Base-by-base conservation (phyloP, 2,888 invertebrate genomes). In the Erpobdella octoculata region DNA sequence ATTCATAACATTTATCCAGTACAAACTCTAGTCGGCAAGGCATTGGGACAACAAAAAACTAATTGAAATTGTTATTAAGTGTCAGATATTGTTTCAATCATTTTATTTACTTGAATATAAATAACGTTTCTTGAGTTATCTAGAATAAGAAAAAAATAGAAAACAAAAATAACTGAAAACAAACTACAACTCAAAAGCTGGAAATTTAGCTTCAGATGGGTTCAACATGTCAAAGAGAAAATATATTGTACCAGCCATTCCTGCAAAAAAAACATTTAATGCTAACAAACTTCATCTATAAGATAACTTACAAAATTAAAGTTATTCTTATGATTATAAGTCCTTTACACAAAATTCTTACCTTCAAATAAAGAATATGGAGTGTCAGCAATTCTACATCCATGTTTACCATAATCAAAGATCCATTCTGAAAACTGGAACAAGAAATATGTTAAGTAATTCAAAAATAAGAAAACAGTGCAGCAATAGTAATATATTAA, bases 281-380 rank as follows among this genome's bases (percentile, higher is more conserved):
- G 21, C 28, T 18, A 37, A 25, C 1, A 66, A 41, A 25, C n/a
- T n/a, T 25, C 8, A 53, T 25, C 21, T 8, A 66, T 9, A 41
- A 37, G 18, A 62, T 2, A 62, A 2, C 46, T 35, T 25, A 35
- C 28, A 1, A 53, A 36, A 8, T 67, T 48, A 12, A 61, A 18
- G 31, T 31, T 15, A 15, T 15, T 58, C 31, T 8, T 41, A n/a
- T 12, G 48, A 21, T 21, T 12, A n/a, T 12, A n/a, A 59, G 15
- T 18, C 21, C 35, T n/a, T 64, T 25, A 33, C 48, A 31, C 15
- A 31, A 9, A 6, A 37, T 15, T 18, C n/a, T 78, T 80, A 86
- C 88, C 93, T 86, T 93, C 93, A 81, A 89, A 93, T 65, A 93
- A 83, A 0, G 92, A 93, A 68, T 88, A 87, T 0, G 92, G 92